Percentiles rank a stretch among this genome's conserved stretches.
These are phyloP conservation scores for Cochlearius cochlearius DNA, from an alignment of 2,113 vertebrate genomes.

Conservation along the genomic window DNA sequence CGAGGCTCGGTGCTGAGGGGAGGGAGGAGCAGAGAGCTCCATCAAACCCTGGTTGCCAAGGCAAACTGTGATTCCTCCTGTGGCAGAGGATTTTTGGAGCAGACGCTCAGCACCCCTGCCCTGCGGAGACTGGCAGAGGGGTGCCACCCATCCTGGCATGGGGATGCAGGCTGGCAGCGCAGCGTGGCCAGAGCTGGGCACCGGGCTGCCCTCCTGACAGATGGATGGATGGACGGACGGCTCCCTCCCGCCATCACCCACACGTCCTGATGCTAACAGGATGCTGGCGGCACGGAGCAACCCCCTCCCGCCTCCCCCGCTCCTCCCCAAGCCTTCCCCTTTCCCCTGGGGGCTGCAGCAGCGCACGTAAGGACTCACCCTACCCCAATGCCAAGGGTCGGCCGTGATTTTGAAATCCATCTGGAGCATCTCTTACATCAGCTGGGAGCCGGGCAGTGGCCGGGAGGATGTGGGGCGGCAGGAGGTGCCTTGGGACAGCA, in stretches of 20 bases:
- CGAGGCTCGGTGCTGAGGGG: not conserved
- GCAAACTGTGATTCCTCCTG: not conserved
- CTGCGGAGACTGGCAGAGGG: not conserved
- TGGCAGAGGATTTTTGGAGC: not conserved
- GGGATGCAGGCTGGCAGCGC: not conserved
- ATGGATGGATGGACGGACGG: accelerated
- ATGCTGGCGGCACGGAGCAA: not conserved
- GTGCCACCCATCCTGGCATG: not conserved
- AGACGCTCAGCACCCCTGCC: not conserved
- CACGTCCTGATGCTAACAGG: not conserved
- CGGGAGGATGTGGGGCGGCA: not conserved
- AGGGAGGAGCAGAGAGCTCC: not conserved
- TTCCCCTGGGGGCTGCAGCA: not conserved
- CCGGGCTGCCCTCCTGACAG: not conserved
- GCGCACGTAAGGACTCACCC: not conserved
- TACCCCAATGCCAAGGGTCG: accelerated
- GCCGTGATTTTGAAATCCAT: accelerated
- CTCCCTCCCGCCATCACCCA: not conserved
- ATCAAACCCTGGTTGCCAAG: not conserved
- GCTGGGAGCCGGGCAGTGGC: not conserved
- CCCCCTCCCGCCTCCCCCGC: not conserved
- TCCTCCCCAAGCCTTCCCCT: not conserved
- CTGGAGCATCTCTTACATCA: not conserved
- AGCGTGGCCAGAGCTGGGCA: not conserved
- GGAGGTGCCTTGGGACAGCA: not conserved